Evolutionary conservation across 2,888 invertebrate genomes (phyloP).

Genomic region (Drosophila cyrtoloma): DNA sequence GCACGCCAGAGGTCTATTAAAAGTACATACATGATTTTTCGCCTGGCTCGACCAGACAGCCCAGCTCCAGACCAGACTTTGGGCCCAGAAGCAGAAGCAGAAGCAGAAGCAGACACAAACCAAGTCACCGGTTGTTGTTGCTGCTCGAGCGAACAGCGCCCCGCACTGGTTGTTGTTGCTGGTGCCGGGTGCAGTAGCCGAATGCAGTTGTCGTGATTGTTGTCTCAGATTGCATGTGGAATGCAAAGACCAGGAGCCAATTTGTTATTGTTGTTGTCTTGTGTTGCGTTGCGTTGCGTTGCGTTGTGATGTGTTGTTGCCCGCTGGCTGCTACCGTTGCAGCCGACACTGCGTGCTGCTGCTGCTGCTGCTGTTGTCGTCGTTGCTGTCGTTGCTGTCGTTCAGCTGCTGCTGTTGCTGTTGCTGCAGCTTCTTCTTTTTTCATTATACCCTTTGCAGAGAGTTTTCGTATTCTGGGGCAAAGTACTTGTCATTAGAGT

Average conservation of each 20-base stretch:
- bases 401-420: slow-evolving; percentile 28
- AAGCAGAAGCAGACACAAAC: slow-evolving; percentile 38
- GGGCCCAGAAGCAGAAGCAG: slow-evolving; percentile 33
- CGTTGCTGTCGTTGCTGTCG: slow-evolving; percentile 17
- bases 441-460: slow-evolving; percentile 35
- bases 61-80: slow-evolving; percentile 49
- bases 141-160: slow-evolving; percentile 45
- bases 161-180: slow-evolving; percentile 30
- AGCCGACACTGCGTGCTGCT: slow-evolving; percentile 47
- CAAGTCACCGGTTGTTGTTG: slow-evolving; percentile 56
- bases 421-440: slow-evolving; percentile 1
- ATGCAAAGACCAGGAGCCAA: slow-evolving; percentile 84
- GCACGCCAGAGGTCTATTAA: slow-evolving; percentile 68
- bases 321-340: slow-evolving; percentile 77
- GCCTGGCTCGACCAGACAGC: slow-evolving; percentile 56
- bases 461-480: neutral
- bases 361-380: slow-evolving; percentile 10
- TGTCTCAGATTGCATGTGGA: slow-evolving; percentile 81
- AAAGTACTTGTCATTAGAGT: neutral
- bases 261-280: slow-evolving; percentile 76
- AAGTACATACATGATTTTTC: slow-evolving; percentile 65
- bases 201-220: slow-evolving; percentile 81
- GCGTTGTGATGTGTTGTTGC: slow-evolving; percentile 54
- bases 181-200: slow-evolving; percentile 59
- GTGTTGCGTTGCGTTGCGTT: slow-evolving; percentile 8